phyloP scores from a whole-genome alignment of 2,797 vertebrate species.

The Tauraco hartlaubi region DNA sequence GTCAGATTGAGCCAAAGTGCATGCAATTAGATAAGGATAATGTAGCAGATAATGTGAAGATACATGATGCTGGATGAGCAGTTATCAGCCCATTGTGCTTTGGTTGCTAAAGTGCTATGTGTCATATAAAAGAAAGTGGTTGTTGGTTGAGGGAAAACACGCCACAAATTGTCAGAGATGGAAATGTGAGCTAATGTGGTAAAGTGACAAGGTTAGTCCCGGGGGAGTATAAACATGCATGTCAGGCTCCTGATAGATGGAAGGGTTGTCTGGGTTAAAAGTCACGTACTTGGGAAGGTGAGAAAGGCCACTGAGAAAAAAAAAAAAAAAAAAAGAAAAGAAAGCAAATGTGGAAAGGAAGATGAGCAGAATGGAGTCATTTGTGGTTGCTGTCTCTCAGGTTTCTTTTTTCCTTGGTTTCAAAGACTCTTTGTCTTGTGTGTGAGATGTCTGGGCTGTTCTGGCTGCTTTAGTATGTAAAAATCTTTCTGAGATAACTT shows the following conservation, averaged over 20 bases:
- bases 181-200: neutral
- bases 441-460: neutral
- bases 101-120: neutral
- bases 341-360: neutral
- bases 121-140: neutral
- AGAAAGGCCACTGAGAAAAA: neutral
- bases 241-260: neutral
- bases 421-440: neutral
- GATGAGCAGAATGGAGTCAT: neutral
- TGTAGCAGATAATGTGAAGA: conserved; percentile 32
- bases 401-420: neutral
- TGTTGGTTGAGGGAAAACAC: neutral
- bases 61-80: neutral
- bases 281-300: neutral
- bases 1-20: conserved; percentile 49
- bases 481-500: neutral
- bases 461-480: neutral
- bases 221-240: neutral
- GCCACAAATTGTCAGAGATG: neutral
- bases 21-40: conserved; percentile 58
- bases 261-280: neutral
- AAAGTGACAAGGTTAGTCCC: neutral
- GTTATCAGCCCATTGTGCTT: conserved; percentile 26
- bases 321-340: neutral
- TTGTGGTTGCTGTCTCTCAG: neutral